phyloP scores from a whole-genome alignment of 1,140 invertebrate species.

The Lineus longissimus region DNA sequence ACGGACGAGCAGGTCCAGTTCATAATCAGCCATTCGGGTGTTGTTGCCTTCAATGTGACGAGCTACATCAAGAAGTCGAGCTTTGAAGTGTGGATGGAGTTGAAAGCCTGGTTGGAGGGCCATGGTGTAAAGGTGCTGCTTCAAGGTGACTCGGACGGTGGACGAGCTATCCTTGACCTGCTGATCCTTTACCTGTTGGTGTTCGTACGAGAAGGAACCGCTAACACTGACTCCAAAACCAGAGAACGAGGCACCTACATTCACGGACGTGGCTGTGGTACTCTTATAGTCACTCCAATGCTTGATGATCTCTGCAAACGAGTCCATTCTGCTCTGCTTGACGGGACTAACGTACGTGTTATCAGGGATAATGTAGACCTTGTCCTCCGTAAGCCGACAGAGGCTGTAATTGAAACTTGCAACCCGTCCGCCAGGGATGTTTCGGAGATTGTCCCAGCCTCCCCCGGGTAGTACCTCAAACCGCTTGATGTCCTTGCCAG shows the following conservation, averaged over 20 bases:
- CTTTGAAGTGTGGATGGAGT: slow-evolving; percentile 23
- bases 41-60: slow-evolving; percentile 22
- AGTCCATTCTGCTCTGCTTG: not conserved
- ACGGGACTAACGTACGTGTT: not conserved
- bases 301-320: not conserved
- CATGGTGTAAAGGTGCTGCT: not conserved
- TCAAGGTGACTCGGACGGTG: not conserved
- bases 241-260: not conserved
- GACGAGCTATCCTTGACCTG: not conserved
- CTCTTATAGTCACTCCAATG: not conserved
- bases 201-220: not conserved
- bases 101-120: slow-evolving; percentile 18
- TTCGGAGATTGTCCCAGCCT: not conserved
- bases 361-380: not conserved
- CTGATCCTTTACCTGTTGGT: not conserved
- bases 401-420: not conserved
- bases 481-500: no score
- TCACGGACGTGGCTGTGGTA: not conserved
- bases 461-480: no score
- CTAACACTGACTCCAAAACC: not conserved
- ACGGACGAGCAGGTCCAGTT: slow-evolving; percentile 28
- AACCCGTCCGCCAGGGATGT: not conserved
- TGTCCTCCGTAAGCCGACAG: not conserved
- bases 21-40: slow-evolving; percentile 26
- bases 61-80: slow-evolving; percentile 27